Base-by-base conservation (phyloP, 1,140 invertebrate species). In the Trichonephila clavata region DNA sequence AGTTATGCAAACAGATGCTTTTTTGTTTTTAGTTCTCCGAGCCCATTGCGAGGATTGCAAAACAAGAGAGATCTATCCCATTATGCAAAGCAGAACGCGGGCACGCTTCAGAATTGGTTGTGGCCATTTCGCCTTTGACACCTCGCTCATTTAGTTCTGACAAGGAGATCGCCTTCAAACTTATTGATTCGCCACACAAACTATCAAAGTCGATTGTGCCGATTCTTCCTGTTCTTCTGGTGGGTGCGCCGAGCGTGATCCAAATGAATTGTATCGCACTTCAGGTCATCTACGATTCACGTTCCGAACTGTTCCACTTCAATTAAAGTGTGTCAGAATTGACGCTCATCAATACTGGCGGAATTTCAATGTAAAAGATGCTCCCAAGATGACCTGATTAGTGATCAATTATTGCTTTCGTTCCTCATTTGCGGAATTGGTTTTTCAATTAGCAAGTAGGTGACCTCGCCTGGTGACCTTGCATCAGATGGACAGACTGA, bases 351-450 rank as follows among this genome's bases (percentile, higher is more conserved):
- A 68, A 68, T 3, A n/a, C 65, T 68, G n/a, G 21, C n/a, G 21
- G 24, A 68, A 27, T 68, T 68, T 68, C 65, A 68, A 68, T 68
- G 65, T 24, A 68, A 68, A 68, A 14, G 50, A 50, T 50, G 50
- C 10, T 50, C n/a, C 14, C 65, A 27, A 24, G n/a, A 10, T 68
- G 65, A 68, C 65, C 65, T 68, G 65, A 68, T 68, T 68, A 68
- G n/a, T 14, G 65, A 68, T 68, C 65, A 68, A 68, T 68, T 68
- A 68, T 68, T 68, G 65, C n/a, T 68, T 68, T 68, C 65, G 65
- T 68, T 68, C 50, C 24, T 68, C 65, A 68, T 68, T 68, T 68
- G n/a, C 65, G 2, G 65, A 68, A 68, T 68, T 24, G 65, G 14
- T 14, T 68, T 39, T 68, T 27, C n/a, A 13, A 50, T 68, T 68